A percentile compares a stretch with the other conserved stretches of the same genome.
Conservation (phyloP, 2,797 vertebrate genomes). For the Mus caroli region DNA sequence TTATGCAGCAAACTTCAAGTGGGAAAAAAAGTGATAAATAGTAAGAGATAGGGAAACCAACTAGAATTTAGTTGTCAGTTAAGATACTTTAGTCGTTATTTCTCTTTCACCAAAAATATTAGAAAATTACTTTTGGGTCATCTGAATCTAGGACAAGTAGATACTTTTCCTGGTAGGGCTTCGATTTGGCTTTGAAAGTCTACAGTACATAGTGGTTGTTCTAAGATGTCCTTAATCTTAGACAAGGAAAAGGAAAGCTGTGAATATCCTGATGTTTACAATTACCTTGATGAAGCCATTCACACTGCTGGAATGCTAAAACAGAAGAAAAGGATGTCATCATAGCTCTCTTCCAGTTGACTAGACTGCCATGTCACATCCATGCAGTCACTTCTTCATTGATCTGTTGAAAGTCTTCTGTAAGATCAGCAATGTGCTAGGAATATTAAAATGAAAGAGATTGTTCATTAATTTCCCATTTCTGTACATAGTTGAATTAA, state of each 20-base stretch:
- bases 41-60: slow-evolving; percentile 37
- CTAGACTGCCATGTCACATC: neutral
- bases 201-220: slow-evolving; percentile 16
- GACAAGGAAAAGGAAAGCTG: slow-evolving; percentile 39
- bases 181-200: slow-evolving; percentile 58
- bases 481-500: neutral
- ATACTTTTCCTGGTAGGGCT: slow-evolving; percentile 18
- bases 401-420: neutral
- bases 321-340: slow-evolving; percentile 5
- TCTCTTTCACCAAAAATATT: slow-evolving; percentile 56
- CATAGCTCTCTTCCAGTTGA: slow-evolving; percentile 12
- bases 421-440: neutral
- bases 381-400: slow-evolving; percentile 23
- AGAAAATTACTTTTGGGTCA: slow-evolving; percentile 37
- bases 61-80: slow-evolving; percentile 41
- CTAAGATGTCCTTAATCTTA: slow-evolving; percentile 36
- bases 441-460: neutral
- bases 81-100: slow-evolving; percentile 58
- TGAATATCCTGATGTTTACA: slow-evolving; percentile 28
- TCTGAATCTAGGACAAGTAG: slow-evolving; percentile 32
- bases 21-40: slow-evolving; percentile 50
- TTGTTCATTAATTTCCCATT: neutral
- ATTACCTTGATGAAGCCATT: slow-evolving; percentile 45
- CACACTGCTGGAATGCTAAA: neutral
- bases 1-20: slow-evolving; percentile 56